Evolutionary conservation across 2,113 vertebrate genomes (phyloP).

Genomic region (Synodontis membranacea): DNA sequence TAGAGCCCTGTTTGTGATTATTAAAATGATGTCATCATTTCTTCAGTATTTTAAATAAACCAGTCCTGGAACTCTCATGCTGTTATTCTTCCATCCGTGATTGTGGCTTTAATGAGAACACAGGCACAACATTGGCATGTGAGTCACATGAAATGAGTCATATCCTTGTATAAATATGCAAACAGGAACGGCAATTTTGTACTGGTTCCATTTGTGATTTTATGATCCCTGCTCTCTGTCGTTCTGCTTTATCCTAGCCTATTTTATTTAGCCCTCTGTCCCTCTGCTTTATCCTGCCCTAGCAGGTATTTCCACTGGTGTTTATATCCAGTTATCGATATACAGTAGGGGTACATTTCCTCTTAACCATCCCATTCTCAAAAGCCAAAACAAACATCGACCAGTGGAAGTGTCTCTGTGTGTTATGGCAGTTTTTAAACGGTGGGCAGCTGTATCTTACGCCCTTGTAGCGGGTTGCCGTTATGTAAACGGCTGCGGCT

Average conservation of each 20-base stretch:
- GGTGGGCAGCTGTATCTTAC: conserved; percentile 60
- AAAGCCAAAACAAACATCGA: conserved; percentile 62
- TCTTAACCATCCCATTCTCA: conserved; percentile 14
- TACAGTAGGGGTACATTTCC: conserved; percentile 3
- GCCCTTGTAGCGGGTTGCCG: conserved; percentile 42
- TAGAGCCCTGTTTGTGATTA: neutral
- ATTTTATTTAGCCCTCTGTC: too few species aligned
- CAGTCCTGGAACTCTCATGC: neutral
- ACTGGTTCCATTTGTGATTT: neutral
- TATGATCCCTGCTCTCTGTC: neutral
- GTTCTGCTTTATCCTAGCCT: neutral
- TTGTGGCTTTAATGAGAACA: neutral
- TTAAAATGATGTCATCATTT: neutral
- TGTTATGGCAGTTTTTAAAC: conserved; percentile 66
- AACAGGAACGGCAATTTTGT: neutral
- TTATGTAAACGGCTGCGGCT: conserved; percentile 66
- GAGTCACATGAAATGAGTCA: neutral
- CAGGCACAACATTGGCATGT: neutral
- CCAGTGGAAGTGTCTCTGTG: conserved; percentile 38
- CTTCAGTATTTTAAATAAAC: neutral
- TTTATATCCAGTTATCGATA: neutral
- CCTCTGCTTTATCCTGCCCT: neutral
- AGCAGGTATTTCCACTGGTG: conserved; percentile 23
- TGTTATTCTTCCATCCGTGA: neutral
- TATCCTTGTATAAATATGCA: neutral